A percentile compares a stretch with the other conserved stretches of the same genome.
Evolutionary conservation across 2,113 vertebrate genomes (phyloP).

Genomic region (Cebidichthys violaceus): DNA sequence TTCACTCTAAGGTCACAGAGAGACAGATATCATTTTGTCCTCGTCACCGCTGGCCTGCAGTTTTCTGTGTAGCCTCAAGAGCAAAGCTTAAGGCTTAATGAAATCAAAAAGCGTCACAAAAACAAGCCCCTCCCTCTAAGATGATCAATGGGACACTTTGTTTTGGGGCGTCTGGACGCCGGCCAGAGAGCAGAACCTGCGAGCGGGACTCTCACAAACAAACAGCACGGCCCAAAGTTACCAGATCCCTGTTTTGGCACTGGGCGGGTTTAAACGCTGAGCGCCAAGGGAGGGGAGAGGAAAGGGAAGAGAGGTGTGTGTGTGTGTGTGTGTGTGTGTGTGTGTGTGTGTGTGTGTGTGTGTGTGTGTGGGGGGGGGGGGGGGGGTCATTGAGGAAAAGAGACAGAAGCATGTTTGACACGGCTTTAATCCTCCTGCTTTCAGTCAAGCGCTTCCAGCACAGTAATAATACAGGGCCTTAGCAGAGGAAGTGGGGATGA

Average conservation of each 20-base stretch:
- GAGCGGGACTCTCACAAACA: conserved; percentile 72
- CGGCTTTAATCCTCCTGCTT: conserved; percentile 78
- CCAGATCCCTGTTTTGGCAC: conserved; percentile 73
- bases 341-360: no score
- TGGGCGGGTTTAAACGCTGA: conserved; percentile 60
- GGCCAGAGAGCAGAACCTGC: conserved; percentile 77
- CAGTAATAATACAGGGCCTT: conserved; percentile 63
- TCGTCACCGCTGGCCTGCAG: conserved; percentile 28
- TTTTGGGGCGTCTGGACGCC: conserved; percentile 67
- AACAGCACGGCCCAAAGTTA: conserved; percentile 71
- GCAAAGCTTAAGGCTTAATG: conserved; percentile 72
- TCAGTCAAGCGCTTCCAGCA: conserved; percentile 73
- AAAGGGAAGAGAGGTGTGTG: neutral
- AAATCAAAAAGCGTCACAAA: conserved; percentile 77
- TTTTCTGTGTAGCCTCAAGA: conserved; percentile 57
- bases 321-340: no score
- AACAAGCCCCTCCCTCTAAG: conserved; percentile 67
- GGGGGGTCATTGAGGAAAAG: conserved; percentile 62
- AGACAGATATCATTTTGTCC: conserved; percentile 30
- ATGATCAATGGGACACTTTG: conserved; percentile 80
- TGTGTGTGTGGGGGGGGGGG: neutral
- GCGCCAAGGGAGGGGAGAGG: conserved; percentile 54
- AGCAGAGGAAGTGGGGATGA: conserved; percentile 64
- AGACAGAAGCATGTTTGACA: conserved; percentile 81
- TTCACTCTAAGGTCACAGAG: conserved; percentile 32